Conservation (phyloP, 2,888 invertebrate species). For the Linnaemya vulpina region DNA sequence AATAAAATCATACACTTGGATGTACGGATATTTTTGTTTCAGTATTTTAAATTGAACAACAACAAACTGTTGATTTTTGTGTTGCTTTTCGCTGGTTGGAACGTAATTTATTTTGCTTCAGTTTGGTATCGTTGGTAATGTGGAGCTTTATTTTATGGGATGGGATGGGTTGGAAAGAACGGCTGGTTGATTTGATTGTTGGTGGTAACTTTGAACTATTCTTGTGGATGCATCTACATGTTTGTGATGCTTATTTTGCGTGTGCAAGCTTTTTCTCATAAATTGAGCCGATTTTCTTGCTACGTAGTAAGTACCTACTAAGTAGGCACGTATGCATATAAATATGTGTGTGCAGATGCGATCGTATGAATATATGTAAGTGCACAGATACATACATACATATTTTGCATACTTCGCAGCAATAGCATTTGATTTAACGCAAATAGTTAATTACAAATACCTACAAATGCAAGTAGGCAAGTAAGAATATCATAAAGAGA, state of each 20-base stretch:
- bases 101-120: conserved; percentile 27
- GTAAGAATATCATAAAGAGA: neutral
- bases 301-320: neutral
- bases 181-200: conserved; percentile 35
- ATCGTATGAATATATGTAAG: too few species aligned
- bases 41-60: conserved; percentile 9
- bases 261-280: conserved; percentile 43
- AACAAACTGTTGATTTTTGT: conserved; percentile 52
- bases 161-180: conserved; percentile 30
- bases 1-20: neutral
- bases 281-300: conserved; percentile 51
- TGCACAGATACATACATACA: neutral
- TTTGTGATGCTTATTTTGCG: conserved; percentile 22
- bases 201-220: conserved; percentile 65
- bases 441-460: neutral
- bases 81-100: conserved; percentile 38
- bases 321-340: neutral
- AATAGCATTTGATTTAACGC: neutral
- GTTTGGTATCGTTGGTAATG: conserved; percentile 15
- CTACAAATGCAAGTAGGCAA: neutral
- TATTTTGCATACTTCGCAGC: neutral
- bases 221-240: conserved; percentile 19
- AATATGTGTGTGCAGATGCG: neutral
- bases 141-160: neutral
- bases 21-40: conserved; percentile 23